A percentile compares a stretch with the other conserved stretches of the same genome.
These are phyloP conservation scores for Cryptocheilus praepositus DNA, from an alignment of 2,888 invertebrate genomes.

Conservation along the genomic window DNA sequence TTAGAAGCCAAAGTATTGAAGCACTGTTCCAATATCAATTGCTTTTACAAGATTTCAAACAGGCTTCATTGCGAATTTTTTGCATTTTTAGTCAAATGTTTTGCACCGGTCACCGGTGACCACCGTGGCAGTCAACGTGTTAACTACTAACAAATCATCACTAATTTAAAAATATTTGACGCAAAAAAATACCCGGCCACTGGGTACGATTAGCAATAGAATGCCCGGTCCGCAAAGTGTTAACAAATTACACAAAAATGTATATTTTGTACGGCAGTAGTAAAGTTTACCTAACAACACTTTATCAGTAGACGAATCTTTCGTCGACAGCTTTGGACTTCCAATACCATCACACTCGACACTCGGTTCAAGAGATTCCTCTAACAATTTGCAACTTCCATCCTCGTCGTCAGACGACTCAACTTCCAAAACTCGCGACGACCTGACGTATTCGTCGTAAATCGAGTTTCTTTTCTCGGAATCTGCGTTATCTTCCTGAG, in stretches of 20 bases:
- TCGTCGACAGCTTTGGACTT: neutral
- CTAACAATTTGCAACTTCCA: neutral
- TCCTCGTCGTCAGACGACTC: constrained; percentile 23
- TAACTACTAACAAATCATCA: too few species aligned
- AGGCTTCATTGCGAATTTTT: too few species aligned
- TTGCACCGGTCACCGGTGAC: too few species aligned
- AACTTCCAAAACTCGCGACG: constrained; percentile 32
- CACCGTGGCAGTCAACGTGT: too few species aligned
- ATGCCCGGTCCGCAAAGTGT: neutral
- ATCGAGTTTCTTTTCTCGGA: constrained; percentile 23
- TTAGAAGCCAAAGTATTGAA: too few species aligned
- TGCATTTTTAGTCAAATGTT: too few species aligned
- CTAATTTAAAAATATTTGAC: too few species aligned
- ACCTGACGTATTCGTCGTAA: constrained; percentile 23
- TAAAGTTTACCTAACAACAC: too few species aligned
- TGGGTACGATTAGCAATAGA: neutral
- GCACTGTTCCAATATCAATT: too few species aligned
- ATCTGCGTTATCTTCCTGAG: constrained; percentile 23
- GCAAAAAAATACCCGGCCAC: too few species aligned
- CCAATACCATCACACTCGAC: neutral
- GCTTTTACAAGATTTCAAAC: too few species aligned
- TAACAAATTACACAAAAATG: neutral
- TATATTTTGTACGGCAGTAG: neutral
- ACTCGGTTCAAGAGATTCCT: neutral
- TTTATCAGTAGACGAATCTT: too few species aligned